Evolutionary conservation across 2,888 invertebrate genomes (phyloP), one percentile per base, ranked within the genome.

Genomic region (Deroplatys truncata): DNA sequence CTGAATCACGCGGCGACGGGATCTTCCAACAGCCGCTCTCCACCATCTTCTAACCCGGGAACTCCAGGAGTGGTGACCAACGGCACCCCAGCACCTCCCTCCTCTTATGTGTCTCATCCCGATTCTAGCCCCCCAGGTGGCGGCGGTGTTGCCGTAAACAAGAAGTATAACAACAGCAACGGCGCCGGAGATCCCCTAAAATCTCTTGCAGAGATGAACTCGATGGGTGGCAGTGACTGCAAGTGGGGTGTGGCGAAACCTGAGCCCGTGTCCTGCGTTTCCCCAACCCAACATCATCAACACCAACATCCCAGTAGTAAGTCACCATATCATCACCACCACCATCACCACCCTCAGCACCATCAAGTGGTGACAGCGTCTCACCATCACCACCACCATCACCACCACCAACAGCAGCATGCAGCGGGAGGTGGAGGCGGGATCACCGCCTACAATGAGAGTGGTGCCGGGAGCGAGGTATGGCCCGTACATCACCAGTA

Each of bases 201-300:
- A 90, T 94, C 94, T 5, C 92, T 94, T 16, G 94, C 94, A 0
- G 94, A 94, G 91, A 94, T 94, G 94, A 94, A 94, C 91, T 93
- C 93, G 16, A 92, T 94, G 90, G 93, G 94, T 5, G 93, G 82
- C 72, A 25, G 86, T 20, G 86, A 16, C 87, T 84, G 89, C 90
- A 94, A 94, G 91, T 94, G 94, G 94, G 93, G 90, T 90, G 91
- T 90, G 29, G 72, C 56, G 10, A 87, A 87, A 28, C 87, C 82
- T 90, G 91, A 93, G 91, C 92, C 91, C 28, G 90, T 90, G 89
- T 88, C 91, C 91, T 92, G 89, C 91, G 91, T 86, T 87, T 89
- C 89, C 93, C 92, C 92, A 92, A 93, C 91, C 89, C 94, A 92
- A 93, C 94, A 93, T 91, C 94, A 91, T 90, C 92, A 83, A 82